phyloP scores from a whole-genome alignment of 2,113 vertebrate genomes.

The Crotophaga sulcirostris region DNA sequence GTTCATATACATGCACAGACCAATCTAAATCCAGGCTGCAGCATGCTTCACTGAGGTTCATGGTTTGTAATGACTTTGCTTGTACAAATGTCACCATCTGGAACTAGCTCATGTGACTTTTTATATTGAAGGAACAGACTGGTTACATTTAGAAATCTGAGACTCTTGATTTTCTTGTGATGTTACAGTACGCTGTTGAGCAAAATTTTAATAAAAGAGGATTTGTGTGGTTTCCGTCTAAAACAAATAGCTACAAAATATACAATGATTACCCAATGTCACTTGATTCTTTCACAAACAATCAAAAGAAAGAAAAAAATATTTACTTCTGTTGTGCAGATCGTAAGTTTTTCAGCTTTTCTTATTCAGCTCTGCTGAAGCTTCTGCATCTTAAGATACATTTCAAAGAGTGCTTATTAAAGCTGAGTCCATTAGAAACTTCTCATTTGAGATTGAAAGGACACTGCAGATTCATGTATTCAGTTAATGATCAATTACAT shows the following conservation, averaged over 20 bases:
- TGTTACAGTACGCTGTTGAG: background rate
- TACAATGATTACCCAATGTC: background rate
- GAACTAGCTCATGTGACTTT: conserved; percentile 39
- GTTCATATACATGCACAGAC: background rate
- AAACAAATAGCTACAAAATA: background rate
- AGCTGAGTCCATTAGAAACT: background rate
- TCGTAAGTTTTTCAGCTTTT: background rate
- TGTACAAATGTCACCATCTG: conserved; percentile 66
- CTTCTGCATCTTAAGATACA: background rate
- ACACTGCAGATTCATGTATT: background rate
- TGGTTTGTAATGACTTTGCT: conserved; percentile 66
- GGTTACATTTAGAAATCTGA: conserved; percentile 47
- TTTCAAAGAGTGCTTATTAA: background rate
- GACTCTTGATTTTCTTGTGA: background rate
- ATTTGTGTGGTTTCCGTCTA: background rate
- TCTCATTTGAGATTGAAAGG: background rate
- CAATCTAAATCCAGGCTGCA: conserved; percentile 24
- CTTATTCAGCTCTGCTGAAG: background rate
- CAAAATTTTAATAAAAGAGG: background rate
- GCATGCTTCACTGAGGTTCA: conserved; percentile 45
- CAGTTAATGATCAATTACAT: background rate
- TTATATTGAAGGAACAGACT: conserved; percentile 18
- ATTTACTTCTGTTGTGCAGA: background rate
- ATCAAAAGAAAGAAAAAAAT: background rate
- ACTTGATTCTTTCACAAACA: background rate